Percentiles rank a stretch among this genome's conserved stretches.
Conservation (phyloP, 2,797 vertebrate genomes). For the Pantherophis vulpinus region DNA sequence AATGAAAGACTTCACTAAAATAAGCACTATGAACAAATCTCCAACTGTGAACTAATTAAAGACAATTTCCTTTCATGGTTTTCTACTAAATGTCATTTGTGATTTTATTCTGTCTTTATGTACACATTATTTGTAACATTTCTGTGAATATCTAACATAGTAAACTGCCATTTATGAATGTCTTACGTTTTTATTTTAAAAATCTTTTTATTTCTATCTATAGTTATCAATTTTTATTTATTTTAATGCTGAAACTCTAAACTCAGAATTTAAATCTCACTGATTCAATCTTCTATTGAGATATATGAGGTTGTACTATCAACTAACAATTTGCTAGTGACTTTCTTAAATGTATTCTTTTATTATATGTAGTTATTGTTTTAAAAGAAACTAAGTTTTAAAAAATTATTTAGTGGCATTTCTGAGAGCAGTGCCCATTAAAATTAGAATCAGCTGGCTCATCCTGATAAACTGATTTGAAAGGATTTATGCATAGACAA, state of each 20-base stretch:
- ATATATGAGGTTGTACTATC: background rate
- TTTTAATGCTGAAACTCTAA: background rate
- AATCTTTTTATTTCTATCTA: background rate
- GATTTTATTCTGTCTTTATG: constrained; percentile 75
- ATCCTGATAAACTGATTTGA: constrained; percentile 15
- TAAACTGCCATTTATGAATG: constrained; percentile 2
- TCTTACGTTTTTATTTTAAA: background rate
- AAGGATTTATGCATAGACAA: background rate
- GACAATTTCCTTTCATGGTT: constrained; percentile 79
- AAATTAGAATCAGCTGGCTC: background rate
- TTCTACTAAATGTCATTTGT: constrained; percentile 74
- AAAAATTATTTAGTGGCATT: background rate
- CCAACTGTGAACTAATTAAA: constrained; percentile 84
- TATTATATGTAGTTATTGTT: background rate
- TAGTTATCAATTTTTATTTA: background rate
- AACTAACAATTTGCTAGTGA: background rate
- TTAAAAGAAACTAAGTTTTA: background rate
- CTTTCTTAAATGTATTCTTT: background rate
- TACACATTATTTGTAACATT: constrained; percentile 52
- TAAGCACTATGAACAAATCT: constrained; percentile 76
- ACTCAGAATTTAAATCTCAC: background rate
- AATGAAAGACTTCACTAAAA: constrained; percentile 80
- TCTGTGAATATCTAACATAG: constrained; percentile 55
- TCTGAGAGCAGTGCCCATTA: background rate
- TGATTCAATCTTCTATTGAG: background rate